Evolutionary conservation across 2,888 invertebrate genomes (phyloP).

Genomic region (Euzetes globulus): DNA sequence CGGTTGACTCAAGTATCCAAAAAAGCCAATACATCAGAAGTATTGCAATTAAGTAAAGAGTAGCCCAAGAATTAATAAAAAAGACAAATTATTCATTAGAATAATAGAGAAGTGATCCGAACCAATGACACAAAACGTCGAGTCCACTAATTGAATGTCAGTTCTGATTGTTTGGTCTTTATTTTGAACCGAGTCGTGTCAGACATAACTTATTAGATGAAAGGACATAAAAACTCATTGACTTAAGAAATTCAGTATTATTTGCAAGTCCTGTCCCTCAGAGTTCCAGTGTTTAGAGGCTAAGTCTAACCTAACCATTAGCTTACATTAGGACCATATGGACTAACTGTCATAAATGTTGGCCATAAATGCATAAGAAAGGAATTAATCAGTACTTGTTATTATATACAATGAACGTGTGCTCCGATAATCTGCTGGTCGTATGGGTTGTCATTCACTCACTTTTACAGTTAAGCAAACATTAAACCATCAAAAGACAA

Average conservation of each 20-base stretch:
- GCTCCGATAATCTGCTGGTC: too few species aligned
- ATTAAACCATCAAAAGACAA: too few species aligned
- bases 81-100: background rate
- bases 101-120: background rate
- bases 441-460: too few species aligned
- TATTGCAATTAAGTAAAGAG: background rate
- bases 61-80: background rate
- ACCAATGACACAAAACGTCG: background rate
- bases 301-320: background rate
- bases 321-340: background rate
- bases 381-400: background rate
- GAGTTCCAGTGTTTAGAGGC: background rate
- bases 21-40: too few species aligned
- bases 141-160: background rate
- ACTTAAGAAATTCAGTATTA: background rate
- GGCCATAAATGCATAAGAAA: background rate
- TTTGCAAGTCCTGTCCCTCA: background rate
- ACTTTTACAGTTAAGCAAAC: too few species aligned
- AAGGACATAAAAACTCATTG: background rate
- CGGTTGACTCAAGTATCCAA: too few species aligned
- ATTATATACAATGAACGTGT: too few species aligned
- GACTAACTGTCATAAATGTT: background rate
- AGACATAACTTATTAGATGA: background rate
- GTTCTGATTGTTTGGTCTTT: background rate
- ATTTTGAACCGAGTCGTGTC: background rate